Evolutionary conservation across 2,888 invertebrate genomes (phyloP), one percentile per base, ranked within the genome.

Genomic region (Osedax fenrisi): DNA sequence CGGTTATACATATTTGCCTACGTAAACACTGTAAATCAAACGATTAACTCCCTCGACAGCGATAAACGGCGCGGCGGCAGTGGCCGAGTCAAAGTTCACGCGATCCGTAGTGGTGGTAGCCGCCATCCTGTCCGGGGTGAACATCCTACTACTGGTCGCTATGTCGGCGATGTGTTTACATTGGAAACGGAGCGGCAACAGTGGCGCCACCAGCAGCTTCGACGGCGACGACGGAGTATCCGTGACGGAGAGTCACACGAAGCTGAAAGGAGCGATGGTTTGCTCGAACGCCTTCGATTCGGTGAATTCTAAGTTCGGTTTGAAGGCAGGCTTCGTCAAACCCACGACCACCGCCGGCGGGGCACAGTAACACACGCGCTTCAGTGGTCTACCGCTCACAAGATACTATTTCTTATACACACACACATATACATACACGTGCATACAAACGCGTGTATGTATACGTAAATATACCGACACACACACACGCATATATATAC

Each of bases 101-200:
- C n/a, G n/a, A n/a, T n/a, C 41, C 10, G 17, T 41, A 23, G 26
- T 68, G 26, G 27, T 24, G 10, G 27, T 26, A 10, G 25, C 68
- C 3, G 68, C 25, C 17, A 27, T n/a, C 22, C 68, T 68, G 26
- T 24, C 68, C 68, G 26, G 23, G 5, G 10, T 3, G 25, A 68
- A 68, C 21, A 26, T 68, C 68, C 26, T 68, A n/a, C 26, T 68
- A n/a, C 26, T 68, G 68, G 68, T 68, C 22, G 68, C 68, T 22
- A 24, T 68, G 68, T 24, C 26, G 68, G 27, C 13, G 26, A 26
- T 68, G 27, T 68, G 41, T 41, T 17, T 41, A 41, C 17, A 17
- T 5, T 41, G 41, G 41, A 41, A 41, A 17, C 10, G 10, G 41
- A 41, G 41, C 10, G 17, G 17, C 10, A 17, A 41, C 17, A 41